A percentile compares a stretch with the other conserved stretches of the same genome.
phyloP scores from a whole-genome alignment of 2,888 invertebrate genomes.

The Eutolmus rufibarbis region DNA sequence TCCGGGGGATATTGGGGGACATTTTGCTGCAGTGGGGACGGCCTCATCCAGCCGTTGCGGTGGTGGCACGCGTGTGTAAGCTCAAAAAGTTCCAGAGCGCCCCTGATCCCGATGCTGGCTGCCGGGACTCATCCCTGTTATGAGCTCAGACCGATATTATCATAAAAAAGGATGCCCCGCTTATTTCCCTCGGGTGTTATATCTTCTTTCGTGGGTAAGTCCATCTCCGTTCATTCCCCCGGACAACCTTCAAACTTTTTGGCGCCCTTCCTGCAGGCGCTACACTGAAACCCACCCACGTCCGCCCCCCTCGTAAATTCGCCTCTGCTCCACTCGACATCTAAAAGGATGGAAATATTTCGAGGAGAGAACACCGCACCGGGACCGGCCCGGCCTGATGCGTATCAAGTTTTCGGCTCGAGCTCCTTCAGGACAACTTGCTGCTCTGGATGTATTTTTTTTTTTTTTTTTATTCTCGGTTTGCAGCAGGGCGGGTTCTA shows the following conservation, averaged over 20 bases:
- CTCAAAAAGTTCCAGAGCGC: background rate
- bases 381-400: constrained; percentile 19
- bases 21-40: background rate
- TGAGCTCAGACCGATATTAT: constrained; percentile 42
- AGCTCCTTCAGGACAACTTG: background rate
- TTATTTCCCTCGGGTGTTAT: constrained; percentile 47
- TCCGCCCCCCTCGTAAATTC: background rate
- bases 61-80: background rate
- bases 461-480: background rate
- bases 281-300: background rate
- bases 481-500: background rate
- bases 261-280: background rate
- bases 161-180: constrained; percentile 46
- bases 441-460: background rate
- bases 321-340: background rate
- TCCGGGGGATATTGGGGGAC: constrained; percentile 1
- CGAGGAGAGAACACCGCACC: background rate
- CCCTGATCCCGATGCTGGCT: background rate
- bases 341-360: constrained; percentile 1
- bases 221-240: background rate
- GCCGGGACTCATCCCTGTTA: background rate
- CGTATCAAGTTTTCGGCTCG: constrained; percentile 26
- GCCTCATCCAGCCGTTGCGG: background rate
- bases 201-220: constrained; percentile 31
- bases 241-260: background rate